Conservation (phyloP, 2,797 vertebrate genomes). For the Linurgus olivaceus region DNA sequence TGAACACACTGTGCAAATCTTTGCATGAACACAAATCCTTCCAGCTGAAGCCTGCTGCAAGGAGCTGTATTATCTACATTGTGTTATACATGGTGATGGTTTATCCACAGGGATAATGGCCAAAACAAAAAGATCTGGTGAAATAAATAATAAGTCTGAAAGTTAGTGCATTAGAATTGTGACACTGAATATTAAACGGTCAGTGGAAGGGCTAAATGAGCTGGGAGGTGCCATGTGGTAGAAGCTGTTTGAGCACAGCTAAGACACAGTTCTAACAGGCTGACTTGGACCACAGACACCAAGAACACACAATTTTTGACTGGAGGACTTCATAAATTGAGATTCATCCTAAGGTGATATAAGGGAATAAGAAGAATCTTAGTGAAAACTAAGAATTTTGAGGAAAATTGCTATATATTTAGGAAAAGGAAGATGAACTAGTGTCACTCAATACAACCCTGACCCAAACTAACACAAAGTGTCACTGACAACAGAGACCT, state of each 20-base stretch:
- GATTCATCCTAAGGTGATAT: too few species aligned
- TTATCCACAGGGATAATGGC: neutral
- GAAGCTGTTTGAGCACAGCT: neutral
- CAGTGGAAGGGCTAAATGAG: neutral
- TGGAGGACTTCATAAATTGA: too few species aligned
- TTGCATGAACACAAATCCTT: neutral
- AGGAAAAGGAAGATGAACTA: too few species aligned
- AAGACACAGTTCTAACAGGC: neutral
- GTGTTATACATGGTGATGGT: neutral
- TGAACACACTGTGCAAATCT: fast-evolving
- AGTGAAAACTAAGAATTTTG: too few species aligned
- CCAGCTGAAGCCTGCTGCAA: neutral
- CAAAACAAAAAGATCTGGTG: neutral
- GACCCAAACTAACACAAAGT: too few species aligned
- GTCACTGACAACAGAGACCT: too few species aligned
- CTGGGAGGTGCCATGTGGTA: neutral
- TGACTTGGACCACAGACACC: too few species aligned
- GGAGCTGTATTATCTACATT: neutral
- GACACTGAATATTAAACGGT: neutral
- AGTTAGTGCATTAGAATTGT: neutral
- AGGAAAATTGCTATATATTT: too few species aligned
- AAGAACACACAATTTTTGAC: too few species aligned
- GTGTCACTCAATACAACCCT: too few species aligned
- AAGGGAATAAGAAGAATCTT: too few species aligned
- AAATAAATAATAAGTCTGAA: neutral